Percentiles rank a stretch among this genome's conserved stretches.
These are phyloP conservation scores for Leucophenga maculata DNA, from an alignment of 2,888 invertebrate genomes.

Conservation along the genomic window DNA sequence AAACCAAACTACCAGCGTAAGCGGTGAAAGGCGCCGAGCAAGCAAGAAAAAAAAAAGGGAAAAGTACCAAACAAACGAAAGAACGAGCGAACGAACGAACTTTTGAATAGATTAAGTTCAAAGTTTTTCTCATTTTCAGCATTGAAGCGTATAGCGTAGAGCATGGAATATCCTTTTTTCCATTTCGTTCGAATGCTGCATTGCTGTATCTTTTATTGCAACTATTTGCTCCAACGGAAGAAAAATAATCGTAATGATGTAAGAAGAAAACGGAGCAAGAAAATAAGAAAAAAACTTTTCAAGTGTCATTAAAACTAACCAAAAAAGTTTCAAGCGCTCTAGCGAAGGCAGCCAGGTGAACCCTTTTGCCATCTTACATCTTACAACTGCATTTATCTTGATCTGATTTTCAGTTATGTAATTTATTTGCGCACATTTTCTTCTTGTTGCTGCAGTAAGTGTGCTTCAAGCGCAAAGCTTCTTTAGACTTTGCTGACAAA, in stretches of 20 bases:
- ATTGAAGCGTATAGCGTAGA: conserved; percentile 41
- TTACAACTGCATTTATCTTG: conserved; percentile 52
- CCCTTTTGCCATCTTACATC: conserved; percentile 31
- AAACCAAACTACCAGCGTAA: too few species aligned
- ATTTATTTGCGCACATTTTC: neutral
- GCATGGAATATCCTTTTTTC: conserved; percentile 41
- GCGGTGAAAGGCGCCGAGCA: neutral
- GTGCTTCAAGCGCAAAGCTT: too few species aligned
- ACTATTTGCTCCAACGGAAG: conserved; percentile 23
- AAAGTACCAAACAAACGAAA: conserved; percentile 32
- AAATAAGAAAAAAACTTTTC: conserved; percentile 56
- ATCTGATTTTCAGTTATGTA: conserved; percentile 45
- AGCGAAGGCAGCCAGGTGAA: conserved; percentile 25
- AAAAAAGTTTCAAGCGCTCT: conserved; percentile 40
- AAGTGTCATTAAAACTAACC: conserved; percentile 64
- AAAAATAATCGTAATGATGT: conserved; percentile 60
- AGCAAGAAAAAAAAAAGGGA: neutral
- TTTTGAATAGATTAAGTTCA: conserved; percentile 68
- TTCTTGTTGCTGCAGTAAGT: neutral
- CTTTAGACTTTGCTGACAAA: too few species aligned
- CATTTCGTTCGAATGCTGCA: conserved; percentile 19
- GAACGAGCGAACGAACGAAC: conserved; percentile 51
- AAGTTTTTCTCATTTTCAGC: conserved; percentile 65
- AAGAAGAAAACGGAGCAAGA: conserved; percentile 39
- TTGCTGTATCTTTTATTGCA: conserved; percentile 28